Conservation (phyloP, 2,113 vertebrate genomes). For the Charadrius vociferus region DNA sequence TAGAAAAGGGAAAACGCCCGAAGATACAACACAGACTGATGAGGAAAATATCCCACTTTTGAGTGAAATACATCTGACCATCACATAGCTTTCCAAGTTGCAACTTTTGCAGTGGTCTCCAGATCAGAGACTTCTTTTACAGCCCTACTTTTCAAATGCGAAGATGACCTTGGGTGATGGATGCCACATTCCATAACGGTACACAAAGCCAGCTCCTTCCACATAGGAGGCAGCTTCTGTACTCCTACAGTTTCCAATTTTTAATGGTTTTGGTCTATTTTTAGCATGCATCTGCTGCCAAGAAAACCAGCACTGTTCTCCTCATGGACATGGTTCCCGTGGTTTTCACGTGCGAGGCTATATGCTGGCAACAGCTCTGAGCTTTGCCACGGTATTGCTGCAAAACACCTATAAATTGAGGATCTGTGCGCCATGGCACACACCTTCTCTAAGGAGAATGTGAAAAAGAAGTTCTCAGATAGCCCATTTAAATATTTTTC, state of each 20-base stretch:
- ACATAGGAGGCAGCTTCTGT: fast-evolving
- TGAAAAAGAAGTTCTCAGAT: not conserved
- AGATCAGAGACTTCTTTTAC: not conserved
- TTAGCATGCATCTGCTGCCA: not conserved
- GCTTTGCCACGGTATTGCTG: not conserved
- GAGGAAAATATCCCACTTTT: not conserved
- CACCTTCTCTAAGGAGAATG: fast-evolving
- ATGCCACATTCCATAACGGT: not conserved
- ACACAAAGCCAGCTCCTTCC: not conserved
- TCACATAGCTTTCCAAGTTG: not conserved
- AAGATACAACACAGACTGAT: not conserved
- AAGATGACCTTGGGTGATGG: not conserved
- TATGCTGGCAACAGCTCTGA: not conserved
- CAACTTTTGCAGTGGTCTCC: not conserved
- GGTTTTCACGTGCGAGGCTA: not conserved
- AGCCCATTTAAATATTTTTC: not conserved
- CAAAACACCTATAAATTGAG: not conserved
- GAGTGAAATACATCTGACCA: not conserved
- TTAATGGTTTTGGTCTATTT: not conserved
- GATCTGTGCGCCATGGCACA: not conserved
- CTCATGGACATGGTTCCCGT: not conserved
- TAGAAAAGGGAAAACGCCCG: not conserved
- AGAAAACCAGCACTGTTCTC: not conserved
- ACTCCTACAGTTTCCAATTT: not conserved
- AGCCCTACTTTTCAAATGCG: fast-evolving